Conservation (phyloP, 2,888 invertebrate genomes). For the Tiphia femorata region DNA sequence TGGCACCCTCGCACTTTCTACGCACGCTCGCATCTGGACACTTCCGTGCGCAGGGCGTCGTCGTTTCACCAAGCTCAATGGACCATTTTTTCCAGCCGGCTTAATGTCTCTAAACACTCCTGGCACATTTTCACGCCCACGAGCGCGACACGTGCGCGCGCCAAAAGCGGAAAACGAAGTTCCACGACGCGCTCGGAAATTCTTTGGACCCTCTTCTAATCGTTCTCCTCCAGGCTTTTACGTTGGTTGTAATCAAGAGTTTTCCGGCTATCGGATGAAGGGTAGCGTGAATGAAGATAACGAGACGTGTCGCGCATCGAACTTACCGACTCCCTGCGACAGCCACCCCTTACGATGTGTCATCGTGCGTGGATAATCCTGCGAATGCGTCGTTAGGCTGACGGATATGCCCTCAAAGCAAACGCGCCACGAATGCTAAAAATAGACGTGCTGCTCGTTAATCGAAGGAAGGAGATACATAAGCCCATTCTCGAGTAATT, state of each 20-base stretch:
- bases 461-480: too few species aligned
- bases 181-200: too few species aligned
- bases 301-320: neutral
- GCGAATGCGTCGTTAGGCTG: neutral
- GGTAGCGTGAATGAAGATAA: neutral
- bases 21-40: conserved; percentile 3
- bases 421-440: too few species aligned
- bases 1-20: conserved; percentile 19
- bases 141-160: too few species aligned
- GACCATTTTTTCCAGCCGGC: neutral
- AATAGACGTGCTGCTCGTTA: too few species aligned
- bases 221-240: neutral
- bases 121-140: neutral
- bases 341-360: neutral
- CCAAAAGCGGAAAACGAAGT: too few species aligned
- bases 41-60: conserved; percentile 12
- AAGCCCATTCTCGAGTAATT: too few species aligned
- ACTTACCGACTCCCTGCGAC: too few species aligned
- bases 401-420: too few species aligned
- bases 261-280: neutral
- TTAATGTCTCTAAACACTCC: neutral
- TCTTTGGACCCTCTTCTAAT: neutral
- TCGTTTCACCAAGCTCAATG: neutral
- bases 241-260: neutral
- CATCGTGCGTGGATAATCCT: neutral